Base-by-base conservation (phyloP, 2,113 vertebrate genomes). In the Sterrhoptilus dennistouni region DNA sequence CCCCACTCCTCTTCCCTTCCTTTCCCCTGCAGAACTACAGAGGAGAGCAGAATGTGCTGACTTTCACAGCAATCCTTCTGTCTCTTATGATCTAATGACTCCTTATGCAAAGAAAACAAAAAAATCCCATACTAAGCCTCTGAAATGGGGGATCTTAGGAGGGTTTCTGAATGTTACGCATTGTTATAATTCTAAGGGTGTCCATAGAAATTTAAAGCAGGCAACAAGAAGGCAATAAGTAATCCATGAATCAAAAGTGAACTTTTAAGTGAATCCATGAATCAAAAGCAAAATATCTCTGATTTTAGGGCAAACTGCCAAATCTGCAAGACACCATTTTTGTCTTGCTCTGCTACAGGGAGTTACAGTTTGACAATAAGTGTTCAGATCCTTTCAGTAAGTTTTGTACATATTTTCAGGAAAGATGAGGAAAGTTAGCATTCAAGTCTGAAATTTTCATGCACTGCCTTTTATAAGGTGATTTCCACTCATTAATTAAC, bases 11-110 rank as follows among this genome's bases (percentile, higher is more conserved):
- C 74, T 60, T 72, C 66, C 53, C 70, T 49, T 52, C 56, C 47
- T 11, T 20, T 38, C 11, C 42, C 2, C 0, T 5, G 40, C 3
- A 0, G 1, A 83, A 72, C 28, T 11, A 50, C n/a, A 53, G 42
- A 52, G 16, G 15, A 74, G 23, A 81, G 84, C 38, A 60, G 21
- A 87, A 84, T 4, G 1, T 17, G 22, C 27, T 2, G 3, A 74
- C 44, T 49, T 44, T 9, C 19, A 71, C 49, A 89, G 74, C n/a
- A 76, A 42, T 40, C 57, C 70, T 90, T 45, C 68, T 50, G 54
- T 16, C 65, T 68, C 64, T 89, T 61, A 40, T 7, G 31, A 85
- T 57, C 84, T 80, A 76, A 57, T 14, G 70, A 83, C 19, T 80
- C 8, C 2, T 29, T 66, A 64, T 21, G 45, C 44, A 89, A 81